These are phyloP conservation scores for Gadus macrocephalus DNA, from an alignment of 2,113 vertebrate species.

Conservation along the genomic window DNA sequence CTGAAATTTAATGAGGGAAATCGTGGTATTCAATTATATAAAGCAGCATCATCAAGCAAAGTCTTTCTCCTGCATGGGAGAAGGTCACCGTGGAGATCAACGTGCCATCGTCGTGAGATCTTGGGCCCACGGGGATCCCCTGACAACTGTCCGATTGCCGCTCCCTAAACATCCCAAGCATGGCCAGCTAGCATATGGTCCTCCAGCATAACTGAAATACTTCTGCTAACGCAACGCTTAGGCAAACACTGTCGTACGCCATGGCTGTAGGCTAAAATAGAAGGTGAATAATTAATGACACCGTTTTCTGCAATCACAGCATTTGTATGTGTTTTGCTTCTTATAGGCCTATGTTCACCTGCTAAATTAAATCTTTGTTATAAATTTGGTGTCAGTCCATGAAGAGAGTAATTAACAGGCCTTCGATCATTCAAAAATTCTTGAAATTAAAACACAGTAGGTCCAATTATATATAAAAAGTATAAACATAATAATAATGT, in stretches of 20 bases:
- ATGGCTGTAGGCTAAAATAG: conserved; percentile 47
- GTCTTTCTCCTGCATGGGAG: too few relatives aligned
- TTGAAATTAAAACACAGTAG: background rate
- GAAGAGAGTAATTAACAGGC: background rate
- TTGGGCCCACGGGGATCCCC: conserved; percentile 2
- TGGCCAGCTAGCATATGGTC: conserved; percentile 32
- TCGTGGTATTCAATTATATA: too few relatives aligned
- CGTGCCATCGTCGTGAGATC: background rate
- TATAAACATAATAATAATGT: background rate
- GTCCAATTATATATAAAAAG: background rate
- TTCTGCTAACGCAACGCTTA: too few relatives aligned
- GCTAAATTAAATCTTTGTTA: background rate
- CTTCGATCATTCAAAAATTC: background rate
- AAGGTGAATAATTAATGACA: conserved; percentile 19
- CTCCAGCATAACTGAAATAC: conserved; percentile 35
- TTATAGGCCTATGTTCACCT: background rate
- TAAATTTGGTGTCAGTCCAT: background rate
- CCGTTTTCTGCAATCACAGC: background rate
- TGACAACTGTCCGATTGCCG: conserved; percentile 41
- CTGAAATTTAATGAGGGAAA: too few relatives aligned
- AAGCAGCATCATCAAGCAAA: too few relatives aligned
- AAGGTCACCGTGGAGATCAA: background rate
- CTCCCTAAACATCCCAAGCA: conserved; percentile 34
- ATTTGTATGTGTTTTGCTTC: background rate
- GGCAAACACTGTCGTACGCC: conserved; percentile 18